Conservation (phyloP, 2,113 vertebrate species). For the Gavialis gangeticus region DNA sequence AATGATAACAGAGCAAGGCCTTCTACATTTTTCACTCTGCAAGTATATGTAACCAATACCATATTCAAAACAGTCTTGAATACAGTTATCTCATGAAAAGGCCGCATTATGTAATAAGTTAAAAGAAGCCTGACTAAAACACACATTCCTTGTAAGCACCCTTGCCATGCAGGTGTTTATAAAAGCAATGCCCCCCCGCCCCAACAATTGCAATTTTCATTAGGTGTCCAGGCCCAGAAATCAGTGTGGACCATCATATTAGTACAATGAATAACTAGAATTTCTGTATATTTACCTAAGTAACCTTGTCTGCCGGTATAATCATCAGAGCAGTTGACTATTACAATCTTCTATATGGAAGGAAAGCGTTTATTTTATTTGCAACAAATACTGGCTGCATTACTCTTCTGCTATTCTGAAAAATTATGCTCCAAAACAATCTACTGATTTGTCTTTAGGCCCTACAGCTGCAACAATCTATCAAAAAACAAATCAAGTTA, state of each 20-base stretch:
- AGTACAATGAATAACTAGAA: constrained; percentile 63
- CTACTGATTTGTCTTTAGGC: not conserved
- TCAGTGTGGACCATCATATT: constrained; percentile 35
- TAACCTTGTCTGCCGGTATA: not conserved
- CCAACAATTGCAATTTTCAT: constrained; percentile 57
- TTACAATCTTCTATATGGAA: constrained; percentile 21
- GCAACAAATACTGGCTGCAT: not conserved
- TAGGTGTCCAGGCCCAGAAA: constrained; percentile 68
- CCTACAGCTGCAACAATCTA: not conserved
- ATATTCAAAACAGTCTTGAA: not conserved
- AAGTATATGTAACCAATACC: not conserved
- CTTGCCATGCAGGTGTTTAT: constrained; percentile 50
- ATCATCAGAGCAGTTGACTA: constrained; percentile 35
- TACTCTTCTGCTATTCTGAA: constrained; percentile 19
- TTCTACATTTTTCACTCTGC: not conserved
- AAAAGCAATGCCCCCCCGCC: not conserved
- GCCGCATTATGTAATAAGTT: constrained; percentile 62
- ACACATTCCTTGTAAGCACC: constrained; percentile 61
- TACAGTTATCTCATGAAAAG: constrained; percentile 48
- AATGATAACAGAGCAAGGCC: constrained; percentile 44
- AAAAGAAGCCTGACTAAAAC: constrained; percentile 65
- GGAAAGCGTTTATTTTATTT: constrained; percentile 31
- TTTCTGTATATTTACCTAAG: not conserved
- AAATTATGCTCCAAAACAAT: constrained; percentile 12
- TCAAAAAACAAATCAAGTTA: not conserved